A percentile compares a stretch with the other conserved stretches of the same genome.
phyloP scores from a whole-genome alignment of 2,797 vertebrate species.

The Galago senegalensis region DNA sequence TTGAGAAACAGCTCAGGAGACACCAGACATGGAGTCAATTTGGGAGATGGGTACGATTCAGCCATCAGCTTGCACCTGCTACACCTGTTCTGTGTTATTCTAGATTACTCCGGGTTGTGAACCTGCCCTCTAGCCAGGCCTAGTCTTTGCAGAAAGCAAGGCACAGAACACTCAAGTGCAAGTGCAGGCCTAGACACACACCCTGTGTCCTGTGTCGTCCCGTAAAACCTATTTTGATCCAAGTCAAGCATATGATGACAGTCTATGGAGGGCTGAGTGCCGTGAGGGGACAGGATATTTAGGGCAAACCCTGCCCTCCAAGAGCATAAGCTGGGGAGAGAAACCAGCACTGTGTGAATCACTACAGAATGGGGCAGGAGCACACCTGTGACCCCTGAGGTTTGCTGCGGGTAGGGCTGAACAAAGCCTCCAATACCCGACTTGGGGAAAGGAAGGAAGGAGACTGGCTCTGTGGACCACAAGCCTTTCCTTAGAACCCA shows the following conservation, averaged over 20 bases:
- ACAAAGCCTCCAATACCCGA: not conserved
- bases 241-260: not conserved
- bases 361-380: not conserved
- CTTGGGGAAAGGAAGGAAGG: too few relatives aligned
- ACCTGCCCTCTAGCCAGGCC: not conserved
- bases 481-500: not conserved
- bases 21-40: not conserved
- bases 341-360: not conserved
- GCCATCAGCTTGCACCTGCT: not conserved
- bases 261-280: not conserved
- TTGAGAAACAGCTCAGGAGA: not conserved
- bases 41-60: not conserved
- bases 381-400: not conserved
- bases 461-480: not conserved
- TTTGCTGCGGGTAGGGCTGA: not conserved
- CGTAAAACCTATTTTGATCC: not conserved
- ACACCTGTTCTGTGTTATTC: not conserved
- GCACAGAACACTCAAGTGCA: not conserved
- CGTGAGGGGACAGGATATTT: not conserved
- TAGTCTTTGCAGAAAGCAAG: not conserved
- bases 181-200: not conserved
- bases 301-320: not conserved
- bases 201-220: not conserved
- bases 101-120: not conserved
- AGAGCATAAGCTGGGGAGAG: not conserved